A percentile compares a stretch with the other conserved stretches of the same genome.
Evolutionary conservation across 1,140 invertebrate genomes (phyloP).

Genomic region (Colletes gigas): DNA sequence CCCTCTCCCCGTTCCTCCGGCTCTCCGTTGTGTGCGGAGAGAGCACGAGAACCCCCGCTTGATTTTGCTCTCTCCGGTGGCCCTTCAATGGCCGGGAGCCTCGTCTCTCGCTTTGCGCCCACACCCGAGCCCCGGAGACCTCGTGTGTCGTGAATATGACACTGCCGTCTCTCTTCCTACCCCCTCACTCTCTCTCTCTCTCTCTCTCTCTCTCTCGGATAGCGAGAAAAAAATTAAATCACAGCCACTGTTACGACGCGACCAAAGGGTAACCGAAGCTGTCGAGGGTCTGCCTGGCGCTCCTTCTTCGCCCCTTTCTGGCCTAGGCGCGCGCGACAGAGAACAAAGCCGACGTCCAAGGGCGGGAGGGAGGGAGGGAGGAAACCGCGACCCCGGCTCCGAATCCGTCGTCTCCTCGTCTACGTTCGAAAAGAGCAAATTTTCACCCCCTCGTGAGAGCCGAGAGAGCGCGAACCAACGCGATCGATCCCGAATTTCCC

Average conservation of each 20-base stretch:
- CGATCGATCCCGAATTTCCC: constrained; percentile 42
- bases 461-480: constrained; percentile 30
- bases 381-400: constrained; percentile 34
- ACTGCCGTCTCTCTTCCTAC: constrained; percentile 46
- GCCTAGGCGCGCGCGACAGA: background rate
- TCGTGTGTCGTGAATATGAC: constrained; percentile 57
- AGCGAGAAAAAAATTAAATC: constrained; percentile 62
- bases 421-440: background rate
- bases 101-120: constrained; percentile 46
- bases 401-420: background rate
- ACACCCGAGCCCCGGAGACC: constrained; percentile 41
- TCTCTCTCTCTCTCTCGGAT: constrained; percentile 27
- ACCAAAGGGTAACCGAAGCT: constrained; percentile 62
- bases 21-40: constrained; percentile 27
- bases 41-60: constrained; percentile 39
- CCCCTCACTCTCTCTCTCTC: constrained; percentile 21
- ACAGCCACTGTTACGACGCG: constrained; percentile 61
- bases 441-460: background rate
- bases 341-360: constrained; percentile 37
- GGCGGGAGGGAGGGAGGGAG: background rate
- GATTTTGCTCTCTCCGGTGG: constrained; percentile 50
- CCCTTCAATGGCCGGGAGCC: constrained; percentile 18
- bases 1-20: constrained; percentile 25
- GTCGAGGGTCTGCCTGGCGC: constrained; percentile 32
- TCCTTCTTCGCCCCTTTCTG: constrained; percentile 45